Conservation (phyloP, 2,113 vertebrate genomes). For the Macquaria australasica region DNA sequence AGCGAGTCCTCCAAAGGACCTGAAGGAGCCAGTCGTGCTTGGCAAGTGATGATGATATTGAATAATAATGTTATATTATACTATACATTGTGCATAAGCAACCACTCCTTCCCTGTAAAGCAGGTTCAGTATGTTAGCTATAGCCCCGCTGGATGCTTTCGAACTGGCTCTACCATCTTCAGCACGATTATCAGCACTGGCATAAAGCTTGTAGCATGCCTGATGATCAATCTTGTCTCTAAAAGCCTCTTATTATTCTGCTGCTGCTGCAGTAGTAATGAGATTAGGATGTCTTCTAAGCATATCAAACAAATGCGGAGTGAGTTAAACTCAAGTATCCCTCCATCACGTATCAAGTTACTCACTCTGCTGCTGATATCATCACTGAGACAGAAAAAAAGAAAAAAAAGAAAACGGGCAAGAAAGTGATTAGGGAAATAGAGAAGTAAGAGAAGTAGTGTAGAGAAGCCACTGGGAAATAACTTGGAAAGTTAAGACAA, state of each 20-base stretch:
- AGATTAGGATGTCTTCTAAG: conserved; percentile 64
- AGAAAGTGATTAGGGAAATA: conserved; percentile 34
- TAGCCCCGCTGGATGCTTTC: conserved; percentile 12
- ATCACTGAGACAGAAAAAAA: conserved; percentile 74
- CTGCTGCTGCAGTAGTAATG: conserved; percentile 53
- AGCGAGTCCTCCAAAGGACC: neutral
- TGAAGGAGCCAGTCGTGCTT: neutral
- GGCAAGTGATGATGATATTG: neutral
- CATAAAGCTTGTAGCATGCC: conserved; percentile 47
- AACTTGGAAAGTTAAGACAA: neutral
- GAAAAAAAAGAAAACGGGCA: conserved; percentile 5
- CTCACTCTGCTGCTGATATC: conserved; percentile 80
- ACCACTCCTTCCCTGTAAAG: neutral
- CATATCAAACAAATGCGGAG: conserved; percentile 48
- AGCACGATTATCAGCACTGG: conserved; percentile 37
- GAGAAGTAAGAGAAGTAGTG: neutral
- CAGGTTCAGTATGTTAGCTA: conserved; percentile 36
- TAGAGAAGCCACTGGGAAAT: neutral
- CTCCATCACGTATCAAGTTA: conserved; percentile 60
- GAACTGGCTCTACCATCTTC: conserved; percentile 25
- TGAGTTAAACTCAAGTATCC: conserved; percentile 46
- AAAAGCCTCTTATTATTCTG: conserved; percentile 69
- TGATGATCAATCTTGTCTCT: conserved; percentile 30
- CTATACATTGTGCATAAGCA: conserved; percentile 10
- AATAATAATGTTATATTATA: conserved; percentile 3